phyloP scores from a whole-genome alignment of 1,140 invertebrate genomes.

The Lepidurus arcticus region DNA sequence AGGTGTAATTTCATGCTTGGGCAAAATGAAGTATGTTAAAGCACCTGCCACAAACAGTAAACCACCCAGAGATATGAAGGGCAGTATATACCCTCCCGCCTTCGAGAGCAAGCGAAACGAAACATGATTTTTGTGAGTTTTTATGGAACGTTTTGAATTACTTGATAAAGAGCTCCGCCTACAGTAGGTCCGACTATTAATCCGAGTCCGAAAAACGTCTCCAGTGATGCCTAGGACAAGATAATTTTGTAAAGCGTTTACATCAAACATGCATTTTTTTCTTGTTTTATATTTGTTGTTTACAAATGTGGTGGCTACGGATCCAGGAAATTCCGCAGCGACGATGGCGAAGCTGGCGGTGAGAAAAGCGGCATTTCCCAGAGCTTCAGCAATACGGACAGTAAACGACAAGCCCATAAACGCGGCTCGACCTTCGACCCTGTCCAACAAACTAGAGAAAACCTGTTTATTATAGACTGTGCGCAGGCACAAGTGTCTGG shows the following conservation, averaged over 20 bases:
- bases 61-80: slow-evolving; percentile 75
- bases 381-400: slow-evolving; percentile 81
- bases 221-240: slow-evolving; percentile 61
- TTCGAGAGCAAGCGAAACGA: background rate
- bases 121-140: background rate
- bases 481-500: background rate
- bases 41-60: slow-evolving; percentile 67
- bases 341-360: slow-evolving; percentile 89
- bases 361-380: slow-evolving; percentile 85
- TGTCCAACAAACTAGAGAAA: slow-evolving; percentile 64
- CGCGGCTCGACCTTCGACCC: slow-evolving; percentile 66
- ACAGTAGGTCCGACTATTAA: slow-evolving; percentile 79
- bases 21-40: slow-evolving; percentile 66
- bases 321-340: slow-evolving; percentile 85
- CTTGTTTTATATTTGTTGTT: slow-evolving; percentile 43
- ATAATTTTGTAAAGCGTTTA: slow-evolving; percentile 20
- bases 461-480: slow-evolving; percentile 34
- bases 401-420: slow-evolving; percentile 82
- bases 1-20: slow-evolving; percentile 50
- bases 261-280: slow-evolving; percentile 27
- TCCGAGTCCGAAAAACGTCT: slow-evolving; percentile 84
- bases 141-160: slow-evolving; percentile 37
- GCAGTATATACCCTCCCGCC: slow-evolving; percentile 71
- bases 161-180: slow-evolving; percentile 70
- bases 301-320: slow-evolving; percentile 85